phyloP scores from a whole-genome alignment of 2,888 invertebrate genomes.

The Ptychoptera contaminata region DNA sequence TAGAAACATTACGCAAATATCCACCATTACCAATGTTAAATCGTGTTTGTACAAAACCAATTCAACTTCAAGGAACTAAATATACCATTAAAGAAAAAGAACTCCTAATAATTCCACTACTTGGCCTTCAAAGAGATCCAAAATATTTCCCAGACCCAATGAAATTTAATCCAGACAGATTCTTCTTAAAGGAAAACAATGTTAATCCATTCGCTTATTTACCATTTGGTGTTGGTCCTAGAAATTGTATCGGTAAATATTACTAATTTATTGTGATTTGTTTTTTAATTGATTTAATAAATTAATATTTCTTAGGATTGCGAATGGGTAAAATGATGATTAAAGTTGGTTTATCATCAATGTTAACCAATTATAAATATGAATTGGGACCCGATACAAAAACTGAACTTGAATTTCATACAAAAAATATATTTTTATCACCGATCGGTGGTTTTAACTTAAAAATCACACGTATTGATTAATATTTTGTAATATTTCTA shows the following conservation, averaged over 20 bases:
- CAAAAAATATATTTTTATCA: not conserved
- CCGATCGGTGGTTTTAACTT: not conserved
- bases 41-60: slow-evolving; percentile 3
- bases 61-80: slow-evolving; percentile 1
- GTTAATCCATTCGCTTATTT: slow-evolving; percentile 2
- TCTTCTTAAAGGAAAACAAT: not conserved
- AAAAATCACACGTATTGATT: not conserved
- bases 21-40: slow-evolving; percentile 2
- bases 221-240: slow-evolving; percentile 8
- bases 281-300: too few species aligned
- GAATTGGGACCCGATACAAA: not conserved
- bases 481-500: too few species aligned
- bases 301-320: not conserved
- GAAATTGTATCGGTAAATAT: slow-evolving; percentile 4
- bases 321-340: not conserved
- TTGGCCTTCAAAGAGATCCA: slow-evolving; percentile 4
- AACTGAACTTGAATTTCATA: not conserved
- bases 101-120: not conserved
- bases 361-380: not conserved
- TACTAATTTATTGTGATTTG: too few species aligned
- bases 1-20: slow-evolving; percentile 4
- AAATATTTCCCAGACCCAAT: slow-evolving; percentile 5
- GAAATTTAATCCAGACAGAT: slow-evolving; percentile 5
- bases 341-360: not conserved
- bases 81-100: slow-evolving; percentile 1